phyloP scores from a whole-genome alignment of 2,113 vertebrate genomes.

The Asarcornis scutulata region DNA sequence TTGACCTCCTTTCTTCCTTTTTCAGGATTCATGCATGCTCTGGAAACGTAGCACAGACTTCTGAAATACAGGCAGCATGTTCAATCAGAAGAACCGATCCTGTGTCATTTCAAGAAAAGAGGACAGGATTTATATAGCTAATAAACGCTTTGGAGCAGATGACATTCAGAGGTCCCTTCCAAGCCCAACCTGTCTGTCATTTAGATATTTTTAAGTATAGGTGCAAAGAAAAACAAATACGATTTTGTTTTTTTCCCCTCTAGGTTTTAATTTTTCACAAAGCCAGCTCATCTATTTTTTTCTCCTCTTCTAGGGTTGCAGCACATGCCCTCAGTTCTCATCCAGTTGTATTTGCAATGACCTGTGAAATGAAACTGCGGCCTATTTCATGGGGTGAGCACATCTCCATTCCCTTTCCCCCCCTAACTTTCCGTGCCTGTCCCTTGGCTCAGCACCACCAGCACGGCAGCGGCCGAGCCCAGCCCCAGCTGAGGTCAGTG shows the following conservation, averaged over 20 bases:
- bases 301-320: neutral
- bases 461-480: accelerated
- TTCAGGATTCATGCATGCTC: slow-evolving; percentile 7
- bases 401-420: neutral
- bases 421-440: neutral
- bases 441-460: neutral
- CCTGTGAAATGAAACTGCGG: neutral
- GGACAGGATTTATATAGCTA: neutral
- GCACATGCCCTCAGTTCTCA: neutral
- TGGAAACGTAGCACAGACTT: neutral
- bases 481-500: neutral
- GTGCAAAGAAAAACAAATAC: neutral
- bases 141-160: neutral
- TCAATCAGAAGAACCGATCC: neutral
- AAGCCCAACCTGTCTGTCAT: neutral
- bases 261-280: neutral
- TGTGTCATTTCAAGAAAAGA: neutral
- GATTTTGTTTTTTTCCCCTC: neutral
- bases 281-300: neutral
- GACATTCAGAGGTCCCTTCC: neutral
- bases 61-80: neutral
- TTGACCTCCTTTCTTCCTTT: slow-evolving; percentile 35
- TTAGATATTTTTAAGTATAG: neutral
- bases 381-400: neutral
- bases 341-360: neutral